Base-by-base conservation (phyloP, 2,797 vertebrate species). In the Neoniphon sammara region DNA sequence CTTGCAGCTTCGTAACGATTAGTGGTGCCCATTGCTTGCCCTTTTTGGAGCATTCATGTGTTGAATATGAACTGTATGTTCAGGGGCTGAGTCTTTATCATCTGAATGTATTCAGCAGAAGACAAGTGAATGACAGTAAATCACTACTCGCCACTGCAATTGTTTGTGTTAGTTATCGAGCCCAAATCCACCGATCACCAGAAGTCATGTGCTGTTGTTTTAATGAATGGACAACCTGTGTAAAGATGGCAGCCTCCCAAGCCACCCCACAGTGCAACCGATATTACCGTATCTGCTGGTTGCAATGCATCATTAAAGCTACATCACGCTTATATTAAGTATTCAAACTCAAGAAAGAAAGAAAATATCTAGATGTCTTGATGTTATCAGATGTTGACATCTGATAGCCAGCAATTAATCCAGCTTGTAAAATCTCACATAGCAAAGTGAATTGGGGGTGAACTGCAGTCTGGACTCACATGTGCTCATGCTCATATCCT, bases 1-100 rank as follows among this genome's bases (percentile, higher is more conserved):
- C 82, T 82, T 66, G 77, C 76, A 50, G 80, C 53, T 77, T 75
- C 66, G 4, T 66, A 54, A 69, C 70, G 76, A 86, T 86, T 82
- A 86, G 70, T 39, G 58, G 52, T 72, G 71, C n/a, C 61, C 49
- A 1, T 79, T 80, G 62, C 47, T 72, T 61, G 47, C 27, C 57
- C 39, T 80, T 61, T 80, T 23, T 60, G 64, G 61, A 34, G 55
- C 54, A 3, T 46, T 65, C 4, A 36, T 58, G 8, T 57, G 71
- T 60, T 69, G 36, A 62, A 76, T 73, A 58, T 56, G 58, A 81
- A 73, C 50, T 27, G 72, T 65, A 23, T 30, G 44, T 67, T 70
- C 4, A 44, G 14, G 20, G 10, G 50, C 34, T 4, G 30, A 12
- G 39, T 50, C 49, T 55, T 70, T 66, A 59, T 81, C 44, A 18